Evolutionary conservation across 1,140 invertebrate genomes (phyloP), one percentile per base, ranked within the genome.

Genomic region (Pseudomyrmex sp.): DNA sequence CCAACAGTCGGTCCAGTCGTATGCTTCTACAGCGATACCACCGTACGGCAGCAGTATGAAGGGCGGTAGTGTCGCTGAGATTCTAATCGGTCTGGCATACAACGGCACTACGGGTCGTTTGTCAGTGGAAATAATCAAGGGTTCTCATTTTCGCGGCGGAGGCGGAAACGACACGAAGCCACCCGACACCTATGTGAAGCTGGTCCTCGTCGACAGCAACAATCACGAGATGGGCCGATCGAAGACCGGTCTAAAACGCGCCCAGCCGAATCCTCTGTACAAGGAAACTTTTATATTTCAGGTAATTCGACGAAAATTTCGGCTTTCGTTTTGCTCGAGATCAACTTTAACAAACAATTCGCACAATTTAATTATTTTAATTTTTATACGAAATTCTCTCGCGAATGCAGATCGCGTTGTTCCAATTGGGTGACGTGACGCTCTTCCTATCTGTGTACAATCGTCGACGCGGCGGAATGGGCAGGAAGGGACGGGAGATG

Each of bases 221-320:
- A 98, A 98, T 12, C 97, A 98, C 94, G 98, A 99, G 94, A 97
- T 99, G 93, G 97, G 97, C 0, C 95, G 97, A 58, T 97, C 97
- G 91, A 99, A 99, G 94, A 99, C 98, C 7, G 98, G 97, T 23
- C 96, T 98, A 0, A 95, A 97, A 86, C 95, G 98, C 50, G 98
- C 98, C 18, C 98, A 99, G 93, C 98, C 98, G 26, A 99, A 99
- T 95, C 98, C 98, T 58, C 96, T 99, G 9, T 99, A 98, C 92
- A 99, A 99, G 93, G 98, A 99, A 94, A 98, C 98, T 1, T 99
- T 99, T 93, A 97, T 99, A 93, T 99, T 99, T 95, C 98, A 99
- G 95, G 97, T 97, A 94, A 93, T 46, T 26, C n/a, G 48, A 59
- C 35, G 5, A 44, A 44, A 13, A 18, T 20, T 26, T 26, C 3